Conservation (phyloP, 1,140 invertebrate species). For the Gonatopus flavifemur region DNA sequence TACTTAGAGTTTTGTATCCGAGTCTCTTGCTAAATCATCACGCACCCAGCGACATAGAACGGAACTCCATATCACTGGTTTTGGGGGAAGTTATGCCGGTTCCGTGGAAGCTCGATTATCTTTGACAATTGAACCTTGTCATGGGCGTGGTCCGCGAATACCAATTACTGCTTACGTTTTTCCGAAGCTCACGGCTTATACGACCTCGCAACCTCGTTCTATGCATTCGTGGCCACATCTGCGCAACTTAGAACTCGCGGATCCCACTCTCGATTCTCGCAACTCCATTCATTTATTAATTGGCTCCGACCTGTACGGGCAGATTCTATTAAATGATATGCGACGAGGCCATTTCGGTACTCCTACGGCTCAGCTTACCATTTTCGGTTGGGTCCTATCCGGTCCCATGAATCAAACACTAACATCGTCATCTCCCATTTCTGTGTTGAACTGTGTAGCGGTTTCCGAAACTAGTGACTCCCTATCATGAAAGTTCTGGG, state of each 20-base stretch:
- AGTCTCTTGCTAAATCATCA: conserved; percentile 4
- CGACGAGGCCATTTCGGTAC: background rate
- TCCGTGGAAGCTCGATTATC: conserved; percentile 1
- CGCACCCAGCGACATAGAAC: conserved; percentile 4
- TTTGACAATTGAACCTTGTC: conserved; percentile 5
- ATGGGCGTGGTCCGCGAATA: background rate
- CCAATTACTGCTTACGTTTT: conserved; percentile 5
- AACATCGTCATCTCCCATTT: no score
- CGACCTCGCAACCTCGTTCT: background rate
- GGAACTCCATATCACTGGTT: background rate
- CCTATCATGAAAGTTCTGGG: conserved; percentile 31
- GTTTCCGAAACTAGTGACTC: background rate
- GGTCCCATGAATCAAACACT: background rate
- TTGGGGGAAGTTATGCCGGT: conserved; percentile 3
- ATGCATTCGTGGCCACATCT: conserved; percentile 15
- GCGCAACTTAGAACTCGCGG: conserved; percentile 7
- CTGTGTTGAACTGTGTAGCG: conserved; percentile 6
- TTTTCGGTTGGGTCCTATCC: conserved; percentile 11
- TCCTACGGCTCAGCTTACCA: conserved; percentile 2
- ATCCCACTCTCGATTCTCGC: conserved; percentile 10
- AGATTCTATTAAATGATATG: conserved; percentile 4
- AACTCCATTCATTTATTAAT: conserved; percentile 14
- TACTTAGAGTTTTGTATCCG: conserved; percentile 4
- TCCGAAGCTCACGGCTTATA: conserved; percentile 11
- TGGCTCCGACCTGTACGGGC: conserved; percentile 15